These are phyloP conservation scores for Coreius guichenoti DNA, from an alignment of 2,797 vertebrate genomes.

Conservation along the genomic window DNA sequence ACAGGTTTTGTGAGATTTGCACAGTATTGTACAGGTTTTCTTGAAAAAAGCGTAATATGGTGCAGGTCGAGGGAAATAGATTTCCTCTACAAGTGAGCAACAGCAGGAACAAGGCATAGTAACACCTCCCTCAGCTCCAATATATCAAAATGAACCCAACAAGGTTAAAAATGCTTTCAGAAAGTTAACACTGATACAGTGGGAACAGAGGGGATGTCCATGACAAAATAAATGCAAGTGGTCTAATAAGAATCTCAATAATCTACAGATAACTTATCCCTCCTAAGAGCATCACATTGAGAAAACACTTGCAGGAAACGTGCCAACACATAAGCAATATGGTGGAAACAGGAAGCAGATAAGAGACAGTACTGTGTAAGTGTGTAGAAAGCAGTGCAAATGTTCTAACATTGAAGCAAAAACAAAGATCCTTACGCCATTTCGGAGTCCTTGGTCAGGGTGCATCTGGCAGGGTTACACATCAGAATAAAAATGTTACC, in stretches of 20 bases:
- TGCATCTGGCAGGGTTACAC: slow-evolving; percentile 84
- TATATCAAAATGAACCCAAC: slow-evolving; percentile 11
- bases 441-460: slow-evolving; percentile 81
- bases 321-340: slow-evolving; percentile 11
- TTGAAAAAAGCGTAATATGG: slow-evolving; percentile 9
- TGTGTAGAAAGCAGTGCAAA: slow-evolving; percentile 2
- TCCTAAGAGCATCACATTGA: slow-evolving; percentile 41
- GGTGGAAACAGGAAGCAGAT: slow-evolving; percentile 3
- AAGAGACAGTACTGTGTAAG: background rate
- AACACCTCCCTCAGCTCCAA: slow-evolving; percentile 45
- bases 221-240: background rate
- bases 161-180: background rate
- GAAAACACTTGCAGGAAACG: slow-evolving; percentile 12
- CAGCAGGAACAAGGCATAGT: slow-evolving; percentile 49
- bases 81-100: slow-evolving; percentile 36
- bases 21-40: background rate
- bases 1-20: slow-evolving; percentile 25
- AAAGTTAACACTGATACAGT: slow-evolving; percentile 3
- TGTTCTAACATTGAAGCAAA: slow-evolving; percentile 29
- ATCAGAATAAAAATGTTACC: slow-evolving; percentile 82
- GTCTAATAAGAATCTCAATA: background rate
- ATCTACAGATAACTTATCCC: background rate
- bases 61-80: slow-evolving; percentile 60
- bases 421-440: slow-evolving; percentile 84
- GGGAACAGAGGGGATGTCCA: background rate